A percentile compares a stretch with the other conserved stretches of the same genome.
These are phyloP conservation scores for Limnephilus marmoratus DNA, from an alignment of 2,888 invertebrate genomes.

Conservation along the genomic window DNA sequence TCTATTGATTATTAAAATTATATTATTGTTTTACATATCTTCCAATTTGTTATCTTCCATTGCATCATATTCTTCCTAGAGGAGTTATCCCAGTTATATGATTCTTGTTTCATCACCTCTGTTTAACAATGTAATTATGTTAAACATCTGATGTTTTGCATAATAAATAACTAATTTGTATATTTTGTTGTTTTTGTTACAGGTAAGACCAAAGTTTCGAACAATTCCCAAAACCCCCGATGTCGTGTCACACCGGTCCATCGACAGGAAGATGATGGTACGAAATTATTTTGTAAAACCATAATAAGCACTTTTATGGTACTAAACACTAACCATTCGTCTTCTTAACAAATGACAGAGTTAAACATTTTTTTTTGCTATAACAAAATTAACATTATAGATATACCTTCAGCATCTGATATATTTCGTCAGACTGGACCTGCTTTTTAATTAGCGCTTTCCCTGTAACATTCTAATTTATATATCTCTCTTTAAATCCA, in stretches of 20 bases:
- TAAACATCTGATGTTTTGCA: not conserved
- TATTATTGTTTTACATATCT: too few relatives aligned
- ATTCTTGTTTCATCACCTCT: too few relatives aligned
- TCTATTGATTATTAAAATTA: too few relatives aligned
- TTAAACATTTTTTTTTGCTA: not conserved
- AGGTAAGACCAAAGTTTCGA: not conserved
- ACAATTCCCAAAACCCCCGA: not conserved
- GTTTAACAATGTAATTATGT: too few relatives aligned
- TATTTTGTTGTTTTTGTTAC: not conserved
- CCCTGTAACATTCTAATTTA: too few relatives aligned
- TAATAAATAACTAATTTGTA: not conserved
- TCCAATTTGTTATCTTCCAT: too few relatives aligned
- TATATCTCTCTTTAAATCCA: too few relatives aligned
- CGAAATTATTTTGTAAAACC: not conserved
- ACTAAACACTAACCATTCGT: not conserved
- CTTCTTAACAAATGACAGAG: not conserved
- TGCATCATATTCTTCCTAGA: too few relatives aligned
- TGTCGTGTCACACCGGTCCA: not conserved
- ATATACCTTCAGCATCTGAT: not conserved
- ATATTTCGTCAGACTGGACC: not conserved
- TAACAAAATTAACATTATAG: not conserved
- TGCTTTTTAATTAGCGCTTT: too few relatives aligned
- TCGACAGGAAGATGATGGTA: not conserved
- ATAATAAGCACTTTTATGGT: not conserved
- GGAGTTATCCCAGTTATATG: too few relatives aligned